Evolutionary conservation across 2,113 vertebrate species (phyloP).

Genomic region (Amphiprion percula): DNA sequence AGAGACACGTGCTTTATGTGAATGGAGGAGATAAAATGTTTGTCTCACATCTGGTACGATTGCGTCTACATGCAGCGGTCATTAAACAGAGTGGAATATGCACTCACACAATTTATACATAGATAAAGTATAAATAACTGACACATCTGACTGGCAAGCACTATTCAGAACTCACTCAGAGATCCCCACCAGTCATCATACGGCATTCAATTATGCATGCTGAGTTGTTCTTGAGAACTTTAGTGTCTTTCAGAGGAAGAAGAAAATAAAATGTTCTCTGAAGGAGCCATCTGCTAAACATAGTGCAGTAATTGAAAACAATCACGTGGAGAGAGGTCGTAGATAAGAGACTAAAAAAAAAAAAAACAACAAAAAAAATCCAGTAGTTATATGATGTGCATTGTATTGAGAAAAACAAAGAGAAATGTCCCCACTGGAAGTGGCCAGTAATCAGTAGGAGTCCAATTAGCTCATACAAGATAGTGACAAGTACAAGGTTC

Average conservation of each 20-base stretch:
- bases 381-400: neutral
- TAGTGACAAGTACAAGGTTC: too few relatives aligned
- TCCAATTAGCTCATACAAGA: too few relatives aligned
- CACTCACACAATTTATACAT: neutral
- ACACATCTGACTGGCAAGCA: too few relatives aligned
- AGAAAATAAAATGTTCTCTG: constrained; percentile 5
- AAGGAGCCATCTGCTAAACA: constrained; percentile 25
- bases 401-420: too few relatives aligned
- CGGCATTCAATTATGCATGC: neutral
- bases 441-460: too few relatives aligned
- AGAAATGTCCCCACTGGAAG: too few relatives aligned
- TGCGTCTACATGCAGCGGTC: neutral
- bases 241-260: neutral
- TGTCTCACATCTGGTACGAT: neutral
- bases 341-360: neutral
- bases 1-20: neutral
- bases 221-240: neutral
- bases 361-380: neutral
- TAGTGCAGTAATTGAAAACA: constrained; percentile 37
- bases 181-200: neutral
- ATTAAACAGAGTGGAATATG: neutral
- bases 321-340: constrained; percentile 26
- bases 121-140: too few relatives aligned
- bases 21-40: neutral
- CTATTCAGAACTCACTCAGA: too few relatives aligned